phyloP scores from a whole-genome alignment of 2,113 vertebrate species.

The Xenopus laevis region DNA sequence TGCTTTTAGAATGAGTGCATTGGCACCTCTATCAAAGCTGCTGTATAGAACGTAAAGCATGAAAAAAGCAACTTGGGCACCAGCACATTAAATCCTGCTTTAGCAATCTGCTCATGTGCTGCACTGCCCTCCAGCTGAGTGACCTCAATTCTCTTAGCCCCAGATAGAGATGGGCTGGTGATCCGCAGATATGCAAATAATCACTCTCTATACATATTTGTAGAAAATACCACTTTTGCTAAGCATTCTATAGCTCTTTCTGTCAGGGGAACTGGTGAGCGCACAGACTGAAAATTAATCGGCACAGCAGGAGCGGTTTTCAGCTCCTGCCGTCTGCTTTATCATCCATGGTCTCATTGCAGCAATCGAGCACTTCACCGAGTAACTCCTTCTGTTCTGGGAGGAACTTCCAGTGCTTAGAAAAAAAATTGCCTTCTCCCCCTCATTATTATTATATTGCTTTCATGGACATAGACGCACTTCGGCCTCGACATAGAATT shows the following conservation, averaged over 20 bases:
- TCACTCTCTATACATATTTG: conserved; percentile 26
- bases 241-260: conserved; percentile 26
- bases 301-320: conserved; percentile 37
- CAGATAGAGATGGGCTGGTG: conserved; percentile 18
- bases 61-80: too few relatives aligned
- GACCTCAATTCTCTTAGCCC: conserved; percentile 29
- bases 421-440: too few relatives aligned
- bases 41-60: not conserved
- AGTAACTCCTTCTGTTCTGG: conserved; percentile 22
- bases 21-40: not conserved
- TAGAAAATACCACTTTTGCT: conserved; percentile 35
- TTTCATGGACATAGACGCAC: too few relatives aligned
- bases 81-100: not conserved
- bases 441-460: too few relatives aligned
- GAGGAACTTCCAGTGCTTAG: not conserved
- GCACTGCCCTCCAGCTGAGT: conserved; percentile 16
- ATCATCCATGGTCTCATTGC: conserved; percentile 39
- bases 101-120: conserved; percentile 13
- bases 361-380: conserved; percentile 22
- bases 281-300: conserved; percentile 43
- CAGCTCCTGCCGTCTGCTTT: conserved; percentile 38
- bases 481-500: too few relatives aligned
- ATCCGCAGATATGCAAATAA: conserved; percentile 44
- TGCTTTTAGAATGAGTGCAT: not conserved
- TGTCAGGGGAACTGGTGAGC: conserved; percentile 19